These are phyloP conservation scores for Bimastos eiseni DNA, from an alignment of 2,888 invertebrate species.

Conservation along the genomic window DNA sequence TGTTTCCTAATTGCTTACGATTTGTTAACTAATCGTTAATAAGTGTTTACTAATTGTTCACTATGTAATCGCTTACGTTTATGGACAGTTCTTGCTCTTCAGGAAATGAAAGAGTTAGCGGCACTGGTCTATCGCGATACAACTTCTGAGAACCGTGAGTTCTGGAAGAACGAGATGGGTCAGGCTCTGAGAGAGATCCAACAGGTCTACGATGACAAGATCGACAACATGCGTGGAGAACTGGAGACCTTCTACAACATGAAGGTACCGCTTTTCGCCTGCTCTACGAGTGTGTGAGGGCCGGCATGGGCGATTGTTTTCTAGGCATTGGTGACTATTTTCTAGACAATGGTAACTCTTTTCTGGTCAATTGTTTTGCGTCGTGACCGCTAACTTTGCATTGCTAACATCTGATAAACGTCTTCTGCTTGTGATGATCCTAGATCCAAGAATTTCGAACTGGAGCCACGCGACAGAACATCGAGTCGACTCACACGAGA, in stretches of 20 bases:
- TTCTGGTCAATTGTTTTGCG: too few relatives aligned
- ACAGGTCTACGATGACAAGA: conserved; percentile 64
- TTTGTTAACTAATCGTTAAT: too few relatives aligned
- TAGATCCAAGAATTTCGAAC: conserved; percentile 66
- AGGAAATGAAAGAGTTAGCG: conserved; percentile 65
- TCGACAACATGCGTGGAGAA: conserved; percentile 62
- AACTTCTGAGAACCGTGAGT: conserved; percentile 65
- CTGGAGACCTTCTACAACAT: conserved; percentile 66
- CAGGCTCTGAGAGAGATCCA: conserved; percentile 66
- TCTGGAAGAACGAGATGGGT: conserved; percentile 66
- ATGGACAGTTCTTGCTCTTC: neutral
- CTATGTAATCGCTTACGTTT: too few relatives aligned
- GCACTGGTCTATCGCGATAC: conserved; percentile 65
- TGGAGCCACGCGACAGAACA: conserved; percentile 63
- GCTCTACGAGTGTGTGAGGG: too few relatives aligned
- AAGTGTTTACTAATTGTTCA: neutral
- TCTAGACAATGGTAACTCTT: too few relatives aligned
- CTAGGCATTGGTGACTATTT: too few relatives aligned
- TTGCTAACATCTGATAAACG: neutral
- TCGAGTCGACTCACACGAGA: conserved; percentile 63
- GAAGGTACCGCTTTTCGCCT: conserved; percentile 56
- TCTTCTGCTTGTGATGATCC: neutral
- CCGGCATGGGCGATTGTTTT: too few relatives aligned
- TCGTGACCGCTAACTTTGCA: neutral
- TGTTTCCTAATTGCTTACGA: too few relatives aligned